Percentiles rank a stretch among this genome's conserved stretches.
Conservation (phyloP, 2,888 invertebrate species). For the Lepidocyrtoides sp. region DNA sequence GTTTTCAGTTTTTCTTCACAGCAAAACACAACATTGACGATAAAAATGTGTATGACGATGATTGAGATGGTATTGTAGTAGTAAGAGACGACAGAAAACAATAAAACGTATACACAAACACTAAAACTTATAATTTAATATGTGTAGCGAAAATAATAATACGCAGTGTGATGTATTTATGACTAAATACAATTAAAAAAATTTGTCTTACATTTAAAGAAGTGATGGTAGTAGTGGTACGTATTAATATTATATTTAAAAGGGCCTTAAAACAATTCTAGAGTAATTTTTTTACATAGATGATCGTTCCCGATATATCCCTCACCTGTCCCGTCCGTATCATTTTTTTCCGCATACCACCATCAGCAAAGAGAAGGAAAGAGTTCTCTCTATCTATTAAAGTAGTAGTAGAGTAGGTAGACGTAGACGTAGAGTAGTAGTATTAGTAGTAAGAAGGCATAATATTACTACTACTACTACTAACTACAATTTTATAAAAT, state of each 20-base stretch:
- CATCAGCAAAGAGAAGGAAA: conserved; percentile 35
- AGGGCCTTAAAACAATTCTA: conserved; percentile 67
- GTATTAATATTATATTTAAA: conserved; percentile 73
- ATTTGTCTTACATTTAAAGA: conserved; percentile 51
- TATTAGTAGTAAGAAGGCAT: too few relatives aligned
- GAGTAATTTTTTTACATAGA: conserved; percentile 71
- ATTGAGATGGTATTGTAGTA: conserved; percentile 21
- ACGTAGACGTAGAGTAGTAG: too few relatives aligned
- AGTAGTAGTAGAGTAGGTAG: too few relatives aligned
- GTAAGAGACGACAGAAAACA: not conserved
- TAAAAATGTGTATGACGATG: too few relatives aligned
- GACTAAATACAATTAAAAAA: conserved; percentile 66
- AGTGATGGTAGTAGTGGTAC: conserved; percentile 14
- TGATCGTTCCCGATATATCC: conserved; percentile 75
- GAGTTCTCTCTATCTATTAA: too few relatives aligned
- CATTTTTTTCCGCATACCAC: conserved; percentile 82
- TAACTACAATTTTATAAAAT: too few relatives aligned
- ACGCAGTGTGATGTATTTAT: conserved; percentile 20
- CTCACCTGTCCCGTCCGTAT: conserved; percentile 81
- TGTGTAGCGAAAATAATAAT: conserved; percentile 20
- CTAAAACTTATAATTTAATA: too few relatives aligned
- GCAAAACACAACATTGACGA: not conserved
- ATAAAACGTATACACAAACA: conserved; percentile 15
- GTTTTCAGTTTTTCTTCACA: conserved; percentile 34
- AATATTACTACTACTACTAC: too few relatives aligned